Conservation (phyloP, 2,888 invertebrate genomes). For the Oegoconia quadripuncta region DNA sequence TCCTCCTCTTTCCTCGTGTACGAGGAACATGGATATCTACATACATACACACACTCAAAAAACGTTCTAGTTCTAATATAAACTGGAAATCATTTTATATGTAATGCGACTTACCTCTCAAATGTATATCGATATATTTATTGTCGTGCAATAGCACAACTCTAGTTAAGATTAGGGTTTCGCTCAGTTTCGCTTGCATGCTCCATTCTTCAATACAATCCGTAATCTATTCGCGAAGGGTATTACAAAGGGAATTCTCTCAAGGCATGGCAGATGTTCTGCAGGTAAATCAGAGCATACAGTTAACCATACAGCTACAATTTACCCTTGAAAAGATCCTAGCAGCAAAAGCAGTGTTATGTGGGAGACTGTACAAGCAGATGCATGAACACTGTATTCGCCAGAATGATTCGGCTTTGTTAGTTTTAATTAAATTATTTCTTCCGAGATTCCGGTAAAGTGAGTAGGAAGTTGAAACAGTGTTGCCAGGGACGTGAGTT, state of each 20-base stretch:
- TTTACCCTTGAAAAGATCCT: neutral
- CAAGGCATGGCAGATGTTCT: slow-evolving; percentile 55
- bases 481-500: neutral
- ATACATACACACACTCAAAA: neutral
- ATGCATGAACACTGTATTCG: slow-evolving; percentile 53
- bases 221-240: slow-evolving; percentile 66
- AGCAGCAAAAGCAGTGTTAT: neutral
- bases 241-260: slow-evolving; percentile 29
- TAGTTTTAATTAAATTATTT: slow-evolving; percentile 59
- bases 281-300: slow-evolving; percentile 62
- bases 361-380: slow-evolving; percentile 33
- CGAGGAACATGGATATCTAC: too few species aligned
- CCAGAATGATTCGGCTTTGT: slow-evolving; percentile 37
- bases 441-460: slow-evolving; percentile 1
- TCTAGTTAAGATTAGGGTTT: slow-evolving; percentile 56
- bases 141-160: slow-evolving; percentile 30
- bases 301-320: slow-evolving; percentile 1
- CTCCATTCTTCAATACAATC: slow-evolving; percentile 37
- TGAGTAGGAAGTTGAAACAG: slow-evolving; percentile 19
- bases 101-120: too few species aligned
- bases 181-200: slow-evolving; percentile 34
- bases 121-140: slow-evolving; percentile 22
- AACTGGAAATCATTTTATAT: too few species aligned
- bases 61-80: neutral
- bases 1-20: too few species aligned